A percentile compares a stretch with the other conserved stretches of the same genome.
Conservation (phyloP, 2,113 vertebrate genomes). For the Semnornis frantzii region DNA sequence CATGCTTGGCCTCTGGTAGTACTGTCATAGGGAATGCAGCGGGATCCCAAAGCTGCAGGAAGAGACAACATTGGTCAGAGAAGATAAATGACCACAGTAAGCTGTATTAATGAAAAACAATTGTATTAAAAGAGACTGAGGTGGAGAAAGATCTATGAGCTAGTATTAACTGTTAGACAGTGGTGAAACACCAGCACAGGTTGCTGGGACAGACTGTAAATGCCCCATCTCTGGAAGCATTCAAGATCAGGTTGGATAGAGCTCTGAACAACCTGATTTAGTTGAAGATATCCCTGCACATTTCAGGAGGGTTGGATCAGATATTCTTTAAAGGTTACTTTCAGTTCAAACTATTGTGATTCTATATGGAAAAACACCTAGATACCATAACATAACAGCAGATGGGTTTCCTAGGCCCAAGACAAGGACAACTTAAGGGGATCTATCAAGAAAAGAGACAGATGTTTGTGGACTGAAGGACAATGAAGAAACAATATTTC, state of each 20-base stretch:
- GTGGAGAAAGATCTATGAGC: not conserved
- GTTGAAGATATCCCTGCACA: not conserved
- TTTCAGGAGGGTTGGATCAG: not conserved
- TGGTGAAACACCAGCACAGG: not conserved
- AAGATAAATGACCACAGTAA: not conserved
- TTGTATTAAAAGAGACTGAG: not conserved
- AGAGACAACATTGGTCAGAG: not conserved
- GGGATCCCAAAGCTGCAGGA: not conserved
- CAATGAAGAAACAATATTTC: conserved; percentile 50
- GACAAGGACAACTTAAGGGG: not conserved
- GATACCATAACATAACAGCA: not conserved
- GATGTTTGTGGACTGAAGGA: conserved; percentile 34
- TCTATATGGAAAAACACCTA: not conserved
- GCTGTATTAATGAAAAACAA: not conserved
- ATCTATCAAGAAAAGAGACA: conserved; percentile 1
- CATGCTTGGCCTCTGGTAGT: rapidly evolving
- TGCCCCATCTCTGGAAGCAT: not conserved
- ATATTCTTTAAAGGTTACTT: not conserved
- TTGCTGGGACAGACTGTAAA: not conserved
- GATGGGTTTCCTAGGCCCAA: not conserved
- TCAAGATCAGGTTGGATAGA: not conserved
- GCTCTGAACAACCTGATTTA: not conserved
- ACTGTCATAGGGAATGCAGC: not conserved
- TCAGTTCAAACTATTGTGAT: not conserved
- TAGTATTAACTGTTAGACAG: not conserved